Percentiles rank a stretch among this genome's conserved stretches.
phyloP scores from a whole-genome alignment of 2,113 vertebrate species.

The Callipepla squamata region DNA sequence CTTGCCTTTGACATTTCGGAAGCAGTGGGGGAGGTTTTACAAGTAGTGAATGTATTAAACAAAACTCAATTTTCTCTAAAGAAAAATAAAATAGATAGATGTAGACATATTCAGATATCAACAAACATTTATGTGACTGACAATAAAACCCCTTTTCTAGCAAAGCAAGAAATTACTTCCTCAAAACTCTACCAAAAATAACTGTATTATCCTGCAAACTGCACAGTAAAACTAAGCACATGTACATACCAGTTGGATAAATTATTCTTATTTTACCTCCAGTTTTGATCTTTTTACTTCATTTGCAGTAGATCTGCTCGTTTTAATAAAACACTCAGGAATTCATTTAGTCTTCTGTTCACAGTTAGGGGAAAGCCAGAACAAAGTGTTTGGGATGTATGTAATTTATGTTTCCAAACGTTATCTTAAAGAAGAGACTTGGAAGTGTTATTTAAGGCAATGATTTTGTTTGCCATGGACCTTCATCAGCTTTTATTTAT shows the following conservation, averaged over 20 bases:
- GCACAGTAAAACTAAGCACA: conserved; percentile 42
- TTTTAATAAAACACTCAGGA: neutral
- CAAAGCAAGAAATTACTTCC: neutral
- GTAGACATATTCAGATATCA: neutral
- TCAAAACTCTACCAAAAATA: conserved; percentile 2
- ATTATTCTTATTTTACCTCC: conserved; percentile 30
- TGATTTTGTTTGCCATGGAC: neutral
- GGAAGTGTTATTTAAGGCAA: neutral
- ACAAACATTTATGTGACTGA: conserved; percentile 11
- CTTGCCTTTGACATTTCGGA: conserved; percentile 56
- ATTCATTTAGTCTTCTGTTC: neutral
- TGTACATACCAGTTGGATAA: neutral
- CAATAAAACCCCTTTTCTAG: neutral
- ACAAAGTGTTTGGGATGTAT: neutral
- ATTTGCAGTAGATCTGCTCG: neutral
- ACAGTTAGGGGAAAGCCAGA: neutral
- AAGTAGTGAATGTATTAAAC: conserved; percentile 16
- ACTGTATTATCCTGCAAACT: conserved; percentile 27
- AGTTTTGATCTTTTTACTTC: conserved; percentile 35
- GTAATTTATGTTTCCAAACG: neutral
- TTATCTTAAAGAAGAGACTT: neutral
- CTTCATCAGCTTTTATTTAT: neutral
- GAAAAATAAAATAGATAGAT: conserved; percentile 6
- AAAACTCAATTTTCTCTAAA: conserved; percentile 29
- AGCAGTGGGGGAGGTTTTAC: conserved; percentile 61